These are phyloP conservation scores for Tragelaphus strepsiceros DNA, from an alignment of 2,113 vertebrate genomes.

Conservation along the genomic window DNA sequence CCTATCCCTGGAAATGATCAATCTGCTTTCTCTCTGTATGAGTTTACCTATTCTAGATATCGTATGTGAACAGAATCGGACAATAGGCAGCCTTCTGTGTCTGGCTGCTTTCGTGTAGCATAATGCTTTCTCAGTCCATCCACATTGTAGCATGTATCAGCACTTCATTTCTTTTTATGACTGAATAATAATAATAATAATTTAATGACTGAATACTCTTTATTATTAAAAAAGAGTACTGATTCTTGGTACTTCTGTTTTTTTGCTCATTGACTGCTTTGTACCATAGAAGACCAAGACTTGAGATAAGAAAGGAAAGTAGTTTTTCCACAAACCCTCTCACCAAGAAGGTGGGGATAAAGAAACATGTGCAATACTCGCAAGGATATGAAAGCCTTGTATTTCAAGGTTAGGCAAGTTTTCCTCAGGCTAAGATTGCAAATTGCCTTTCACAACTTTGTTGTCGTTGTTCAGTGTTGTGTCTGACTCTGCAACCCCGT, in stretches of 20 bases:
- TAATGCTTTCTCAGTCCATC: not conserved
- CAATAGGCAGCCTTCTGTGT: not conserved
- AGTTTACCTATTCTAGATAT: not conserved
- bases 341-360: not conserved
- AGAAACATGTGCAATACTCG: not conserved
- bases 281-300: not conserved
- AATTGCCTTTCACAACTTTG: not conserved
- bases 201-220: not conserved
- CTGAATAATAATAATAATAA: not conserved
- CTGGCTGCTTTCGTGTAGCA: not conserved
- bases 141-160: not conserved
- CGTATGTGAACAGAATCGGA: not conserved
- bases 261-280: not conserved
- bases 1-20: not conserved
- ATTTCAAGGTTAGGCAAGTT: not conserved
- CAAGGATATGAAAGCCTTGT: not conserved
- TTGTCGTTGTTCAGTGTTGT: not conserved
- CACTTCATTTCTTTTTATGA: not conserved
- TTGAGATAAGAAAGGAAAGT: not conserved
- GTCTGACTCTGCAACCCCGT: not conserved
- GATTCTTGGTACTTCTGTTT: conserved; percentile 11
- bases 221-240: not conserved
- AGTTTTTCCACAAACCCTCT: not conserved
- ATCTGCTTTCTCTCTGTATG: not conserved
- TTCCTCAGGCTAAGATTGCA: not conserved